Conservation (phyloP, 2,797 vertebrate genomes). For the Argentina silus region DNA sequence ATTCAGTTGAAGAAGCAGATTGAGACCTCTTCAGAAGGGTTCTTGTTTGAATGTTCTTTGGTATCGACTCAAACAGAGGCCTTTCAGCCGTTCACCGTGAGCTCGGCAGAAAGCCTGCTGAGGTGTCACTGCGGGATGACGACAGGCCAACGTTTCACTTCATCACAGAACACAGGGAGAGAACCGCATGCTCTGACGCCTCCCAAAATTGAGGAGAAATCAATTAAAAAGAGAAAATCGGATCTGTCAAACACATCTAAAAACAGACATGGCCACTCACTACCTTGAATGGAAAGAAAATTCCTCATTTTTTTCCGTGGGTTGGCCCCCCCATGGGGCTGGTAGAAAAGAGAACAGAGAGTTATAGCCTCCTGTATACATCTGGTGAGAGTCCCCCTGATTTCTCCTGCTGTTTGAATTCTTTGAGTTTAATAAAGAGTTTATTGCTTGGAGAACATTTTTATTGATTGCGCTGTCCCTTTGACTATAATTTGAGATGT, state of each 20-base stretch:
- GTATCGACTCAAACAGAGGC: slow-evolving; percentile 67
- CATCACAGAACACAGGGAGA: slow-evolving; percentile 52
- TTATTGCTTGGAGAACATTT: slow-evolving; percentile 67
- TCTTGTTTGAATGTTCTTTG: slow-evolving; percentile 51
- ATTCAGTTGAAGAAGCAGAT: slow-evolving; percentile 29
- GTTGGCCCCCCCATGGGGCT: slow-evolving; percentile 36
- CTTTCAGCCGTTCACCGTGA: slow-evolving; percentile 60
- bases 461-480: slow-evolving; percentile 64
- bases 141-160: slow-evolving; percentile 61
- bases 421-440: slow-evolving; percentile 65
- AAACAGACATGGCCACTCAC: slow-evolving; percentile 36
- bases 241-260: slow-evolving; percentile 57
- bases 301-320: slow-evolving; percentile 42
- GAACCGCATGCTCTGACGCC: slow-evolving; percentile 40
- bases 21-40: slow-evolving; percentile 27
- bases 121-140: slow-evolving; percentile 60
- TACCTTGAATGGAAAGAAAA: slow-evolving; percentile 1
- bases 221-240: slow-evolving; percentile 63
- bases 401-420: slow-evolving; percentile 62
- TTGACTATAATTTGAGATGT: slow-evolving; percentile 56
- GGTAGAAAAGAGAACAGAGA: slow-evolving; percentile 35
- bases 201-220: slow-evolving; percentile 61
- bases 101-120: slow-evolving; percentile 61
- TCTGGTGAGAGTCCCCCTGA: slow-evolving; percentile 27
- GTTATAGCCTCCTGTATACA: slow-evolving; percentile 45